These are phyloP conservation scores for Microctonus hyperodae DNA, from an alignment of 2,888 invertebrate genomes.

Conservation along the genomic window DNA sequence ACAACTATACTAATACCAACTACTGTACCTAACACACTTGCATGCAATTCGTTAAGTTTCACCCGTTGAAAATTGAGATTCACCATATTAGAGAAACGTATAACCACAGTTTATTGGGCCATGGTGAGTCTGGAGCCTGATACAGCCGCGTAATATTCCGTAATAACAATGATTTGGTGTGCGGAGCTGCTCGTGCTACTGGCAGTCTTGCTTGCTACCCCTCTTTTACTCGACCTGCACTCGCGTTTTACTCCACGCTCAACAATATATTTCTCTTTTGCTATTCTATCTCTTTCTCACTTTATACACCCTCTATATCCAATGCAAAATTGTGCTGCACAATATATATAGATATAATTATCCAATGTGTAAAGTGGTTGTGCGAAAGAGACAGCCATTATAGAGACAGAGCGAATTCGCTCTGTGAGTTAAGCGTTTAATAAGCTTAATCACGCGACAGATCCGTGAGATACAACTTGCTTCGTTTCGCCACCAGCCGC, in stretches of 20 bases:
- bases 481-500: constrained; percentile 54
- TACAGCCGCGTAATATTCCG: constrained; percentile 60
- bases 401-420: constrained; percentile 50
- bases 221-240: constrained; percentile 24
- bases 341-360: constrained; percentile 10
- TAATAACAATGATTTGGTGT: constrained; percentile 62
- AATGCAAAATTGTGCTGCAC: constrained; percentile 30
- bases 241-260: constrained; percentile 18
- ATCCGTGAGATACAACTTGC: constrained; percentile 64
- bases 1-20: neutral
- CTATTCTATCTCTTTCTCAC: constrained; percentile 26
- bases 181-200: constrained; percentile 48
- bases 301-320: constrained; percentile 23
- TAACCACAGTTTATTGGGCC: constrained; percentile 61
- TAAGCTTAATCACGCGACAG: constrained; percentile 64
- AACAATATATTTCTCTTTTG: constrained; percentile 14
- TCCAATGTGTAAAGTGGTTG: constrained; percentile 21
- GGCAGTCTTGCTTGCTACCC: constrained; percentile 49
- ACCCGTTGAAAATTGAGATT: constrained; percentile 57
- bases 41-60: constrained; percentile 8
- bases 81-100: constrained; percentile 53
- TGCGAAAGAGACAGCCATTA: constrained; percentile 39
- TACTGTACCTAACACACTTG: neutral
- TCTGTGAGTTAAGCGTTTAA: constrained; percentile 63
- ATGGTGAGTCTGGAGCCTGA: constrained; percentile 55